phyloP scores from a whole-genome alignment of 53 echinoderm and acorn worm species.

The Apostichopus leukothele region DNA sequence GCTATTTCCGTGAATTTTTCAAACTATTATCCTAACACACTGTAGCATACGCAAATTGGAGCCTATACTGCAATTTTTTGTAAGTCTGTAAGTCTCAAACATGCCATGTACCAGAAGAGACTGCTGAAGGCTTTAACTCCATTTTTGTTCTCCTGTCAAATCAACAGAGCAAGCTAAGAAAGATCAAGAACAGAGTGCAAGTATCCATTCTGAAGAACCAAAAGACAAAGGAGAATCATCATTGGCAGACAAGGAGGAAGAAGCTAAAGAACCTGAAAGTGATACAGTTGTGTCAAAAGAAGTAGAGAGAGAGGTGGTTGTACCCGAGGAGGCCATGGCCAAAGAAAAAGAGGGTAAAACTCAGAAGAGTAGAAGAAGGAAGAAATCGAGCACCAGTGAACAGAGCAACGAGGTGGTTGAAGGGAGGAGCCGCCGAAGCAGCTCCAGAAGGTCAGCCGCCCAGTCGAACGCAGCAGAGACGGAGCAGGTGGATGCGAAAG shows the following conservation, averaged over 20 bases:
- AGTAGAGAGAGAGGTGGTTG: conserved; percentile 45
- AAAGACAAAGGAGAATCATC: not conserved
- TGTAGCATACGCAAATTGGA: too few relatives aligned
- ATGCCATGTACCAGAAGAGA: not conserved
- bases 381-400: conserved; percentile 41
- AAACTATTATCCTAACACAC: too few relatives aligned
- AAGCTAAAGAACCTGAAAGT: conserved; percentile 59
- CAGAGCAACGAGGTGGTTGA: conserved; percentile 9
- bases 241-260: conserved; percentile 64
- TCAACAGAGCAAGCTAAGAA: conserved; percentile 4
- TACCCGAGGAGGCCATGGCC: conserved; percentile 31
- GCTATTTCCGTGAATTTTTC: too few relatives aligned
- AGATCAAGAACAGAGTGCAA: not conserved
- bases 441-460: conserved; percentile 11
- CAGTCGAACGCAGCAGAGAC: not conserved
- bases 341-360: conserved; percentile 22
- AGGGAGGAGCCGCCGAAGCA: conserved; percentile 43
- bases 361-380: conserved; percentile 38
- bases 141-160: not conserved
- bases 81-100: too few relatives aligned
- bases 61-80: too few relatives aligned
- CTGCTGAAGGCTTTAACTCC: not conserved
- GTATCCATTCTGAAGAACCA: not conserved
- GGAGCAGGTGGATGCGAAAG: conserved; percentile 36
- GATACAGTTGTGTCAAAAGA: not conserved